Conservation (phyloP, 2,888 invertebrate species). For the Campoplex capitator region DNA sequence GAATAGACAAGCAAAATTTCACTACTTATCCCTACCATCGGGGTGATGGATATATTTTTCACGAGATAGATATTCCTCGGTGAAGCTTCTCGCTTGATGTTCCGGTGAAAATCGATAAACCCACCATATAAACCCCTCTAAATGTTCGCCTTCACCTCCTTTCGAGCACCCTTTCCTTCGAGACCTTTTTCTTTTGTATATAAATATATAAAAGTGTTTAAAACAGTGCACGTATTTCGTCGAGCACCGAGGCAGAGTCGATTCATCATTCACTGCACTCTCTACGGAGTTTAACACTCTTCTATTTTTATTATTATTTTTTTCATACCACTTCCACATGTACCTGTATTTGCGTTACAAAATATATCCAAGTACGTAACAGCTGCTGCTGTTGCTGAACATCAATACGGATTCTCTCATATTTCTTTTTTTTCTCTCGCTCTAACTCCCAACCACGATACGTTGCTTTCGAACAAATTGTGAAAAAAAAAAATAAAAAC, state of each 20-base stretch:
- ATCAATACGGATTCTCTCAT: neutral
- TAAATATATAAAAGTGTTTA: constrained; percentile 29
- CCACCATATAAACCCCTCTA: neutral
- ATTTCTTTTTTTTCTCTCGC: neutral
- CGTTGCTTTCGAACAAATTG: neutral
- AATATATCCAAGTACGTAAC: neutral
- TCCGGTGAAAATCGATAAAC: constrained; percentile 44
- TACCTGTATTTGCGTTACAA: neutral
- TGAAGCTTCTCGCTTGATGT: neutral
- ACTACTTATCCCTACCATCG: neutral
- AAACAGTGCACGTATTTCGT: constrained; percentile 46
- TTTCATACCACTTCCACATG: neutral
- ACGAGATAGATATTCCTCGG: constrained; percentile 8
- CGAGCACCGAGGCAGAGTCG: constrained; percentile 13
- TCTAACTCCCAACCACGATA: neutral
- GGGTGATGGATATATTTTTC: constrained; percentile 1
- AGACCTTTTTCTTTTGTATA: constrained; percentile 14
- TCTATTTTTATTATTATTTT: neutral
- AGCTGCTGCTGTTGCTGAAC: neutral
- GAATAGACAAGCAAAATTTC: neutral
- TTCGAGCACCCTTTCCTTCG: constrained; percentile 28
- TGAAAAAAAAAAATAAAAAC: neutral
- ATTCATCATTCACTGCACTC: constrained; percentile 51
- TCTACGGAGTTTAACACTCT: constrained; percentile 2
- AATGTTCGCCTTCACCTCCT: constrained; percentile 35